Evolutionary conservation across 2,113 vertebrate genomes (phyloP).

Genomic region (Telmatochromis sp.): DNA sequence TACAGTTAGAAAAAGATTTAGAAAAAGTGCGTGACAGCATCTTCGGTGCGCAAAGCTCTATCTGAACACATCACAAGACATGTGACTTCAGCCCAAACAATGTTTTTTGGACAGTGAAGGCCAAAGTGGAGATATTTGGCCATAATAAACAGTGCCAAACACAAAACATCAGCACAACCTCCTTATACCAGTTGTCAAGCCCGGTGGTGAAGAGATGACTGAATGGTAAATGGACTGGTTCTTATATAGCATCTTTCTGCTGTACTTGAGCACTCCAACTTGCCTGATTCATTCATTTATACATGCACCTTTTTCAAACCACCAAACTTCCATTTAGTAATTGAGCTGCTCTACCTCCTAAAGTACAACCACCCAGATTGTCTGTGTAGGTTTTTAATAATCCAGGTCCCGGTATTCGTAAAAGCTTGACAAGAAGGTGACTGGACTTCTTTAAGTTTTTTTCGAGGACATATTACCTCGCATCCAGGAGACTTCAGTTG

Average conservation of each 20-base stretch:
- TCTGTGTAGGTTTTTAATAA: neutral
- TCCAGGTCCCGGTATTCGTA: neutral
- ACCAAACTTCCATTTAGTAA: neutral
- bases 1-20: neutral
- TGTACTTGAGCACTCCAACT: neutral
- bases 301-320: neutral
- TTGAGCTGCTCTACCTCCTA: neutral
- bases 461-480: neutral
- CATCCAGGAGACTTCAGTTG: neutral
- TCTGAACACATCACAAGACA: neutral
- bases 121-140: neutral
- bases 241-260: neutral
- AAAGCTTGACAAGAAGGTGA: neutral
- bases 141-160: neutral
- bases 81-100: neutral
- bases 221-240: neutral
- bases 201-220: neutral
- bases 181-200: neutral
- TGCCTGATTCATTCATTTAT: neutral
- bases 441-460: neutral
- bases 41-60: neutral
- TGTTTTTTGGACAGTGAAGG: neutral
- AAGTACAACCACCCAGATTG: neutral
- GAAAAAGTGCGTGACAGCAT: neutral
- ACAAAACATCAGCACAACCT: neutral